These are phyloP conservation scores for Sinodicranocentrus sp. DNA, from an alignment of 2,888 invertebrate genomes.

Conservation along the genomic window DNA sequence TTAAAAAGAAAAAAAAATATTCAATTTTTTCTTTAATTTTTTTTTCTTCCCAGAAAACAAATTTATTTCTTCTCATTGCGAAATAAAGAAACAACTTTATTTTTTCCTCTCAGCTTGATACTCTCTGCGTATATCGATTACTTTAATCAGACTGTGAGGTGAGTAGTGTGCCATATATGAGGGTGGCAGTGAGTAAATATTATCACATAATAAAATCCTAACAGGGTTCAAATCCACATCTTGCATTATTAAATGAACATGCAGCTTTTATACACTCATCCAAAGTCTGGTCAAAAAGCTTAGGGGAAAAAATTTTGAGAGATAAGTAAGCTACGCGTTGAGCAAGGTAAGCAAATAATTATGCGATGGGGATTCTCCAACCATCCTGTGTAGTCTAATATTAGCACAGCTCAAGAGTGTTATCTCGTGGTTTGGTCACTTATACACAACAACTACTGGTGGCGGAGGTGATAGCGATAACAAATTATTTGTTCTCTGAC, in stretches of 20 bases:
- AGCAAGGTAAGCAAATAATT: background rate
- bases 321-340: background rate
- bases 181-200: constrained; percentile 7
- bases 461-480: background rate
- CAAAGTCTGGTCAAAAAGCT: background rate
- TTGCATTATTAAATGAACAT: too few relatives aligned
- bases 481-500: background rate
- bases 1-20: constrained; percentile 16
- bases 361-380: background rate
- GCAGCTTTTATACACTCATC: background rate
- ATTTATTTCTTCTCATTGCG: constrained; percentile 18
- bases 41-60: constrained; percentile 21
- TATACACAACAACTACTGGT: background rate
- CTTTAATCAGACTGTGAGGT: background rate
- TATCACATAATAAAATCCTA: constrained; percentile 4
- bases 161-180: background rate
- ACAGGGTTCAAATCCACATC: background rate
- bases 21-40: constrained; percentile 18
- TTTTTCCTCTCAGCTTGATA: constrained; percentile 20
- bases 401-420: constrained; percentile 23
- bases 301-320: background rate
- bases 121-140: constrained; percentile 6
- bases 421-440: background rate
- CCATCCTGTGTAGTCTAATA: constrained; percentile 1
- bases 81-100: constrained; percentile 49